Evolutionary conservation across 2,888 invertebrate species (phyloP), one percentile per base, ranked within the genome.

Genomic region (Ellobium chinense): DNA sequence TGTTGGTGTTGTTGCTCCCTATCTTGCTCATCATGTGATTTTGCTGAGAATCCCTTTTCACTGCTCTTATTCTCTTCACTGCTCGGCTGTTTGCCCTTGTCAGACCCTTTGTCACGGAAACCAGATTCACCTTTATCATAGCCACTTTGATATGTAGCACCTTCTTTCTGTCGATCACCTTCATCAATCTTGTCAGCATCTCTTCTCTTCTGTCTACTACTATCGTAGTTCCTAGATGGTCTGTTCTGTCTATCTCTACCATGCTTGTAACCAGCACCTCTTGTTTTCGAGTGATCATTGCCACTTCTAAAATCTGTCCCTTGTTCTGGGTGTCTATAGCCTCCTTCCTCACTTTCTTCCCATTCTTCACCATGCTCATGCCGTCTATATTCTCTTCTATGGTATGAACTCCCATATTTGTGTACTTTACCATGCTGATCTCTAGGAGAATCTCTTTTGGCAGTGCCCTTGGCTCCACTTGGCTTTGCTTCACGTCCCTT

Each of bases 61-160:
- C n/a, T 46, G 9, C 46, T 46, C 46, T 46, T 12, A 7, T 46
- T 46, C 63, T 29, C 63, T n/a, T 65, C 27, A 14, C 62, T 58
- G 62, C 56, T 27, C 56, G 72, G 29, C 72, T 72, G 56, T 72
- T 29, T 56, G 56, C 56, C 58, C 54, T 34, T 31, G 46, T 72
- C 29, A 39, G 27, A 56, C 14, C 46, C 39, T 46, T 14, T 69
- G 29, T 69, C 14, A 29, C 46, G 29, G 12, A 39, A 24, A 39
- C 24, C 46, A 3, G 3, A 4, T 29, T 29, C 29, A 7, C 31
- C 27, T 29, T 2, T 54, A n/a, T 4, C 29, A 46, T 31, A 27
- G 1, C 29, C 70, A 46, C 29, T 54, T 31, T 54, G 14, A 24
- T 29, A 12, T 5, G n/a, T 24, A 27, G 24, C 27, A 21, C 54